Base-by-base conservation (phyloP, 37 sponge, comb jelly and placozoan species). In the Axinella damicornis region DNA sequence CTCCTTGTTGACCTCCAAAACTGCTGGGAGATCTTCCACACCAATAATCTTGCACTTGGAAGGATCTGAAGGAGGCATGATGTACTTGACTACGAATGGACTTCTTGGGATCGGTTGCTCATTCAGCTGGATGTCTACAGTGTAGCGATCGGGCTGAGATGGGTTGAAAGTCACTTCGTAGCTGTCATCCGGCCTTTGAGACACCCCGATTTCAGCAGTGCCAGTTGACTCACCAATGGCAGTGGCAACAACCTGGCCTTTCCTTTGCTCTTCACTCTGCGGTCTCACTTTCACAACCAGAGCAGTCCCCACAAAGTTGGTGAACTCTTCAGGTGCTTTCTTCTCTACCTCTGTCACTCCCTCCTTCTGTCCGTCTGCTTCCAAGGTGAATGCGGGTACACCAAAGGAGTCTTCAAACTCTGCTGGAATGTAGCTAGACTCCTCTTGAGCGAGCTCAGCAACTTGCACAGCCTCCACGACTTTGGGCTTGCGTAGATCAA, bases 11-110 rank as follows among this genome's bases (percentile, higher is more conserved):
- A 85, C 85, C 22, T 72, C 63, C 11, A 55, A 39, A 37, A 22
- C 20, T 32, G 28, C 19, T 0, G 76, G 69, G 13, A 75, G 67
- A n/a, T 81, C 78, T 15, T 84, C 82, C 17, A 71, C 36, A 9
- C 57, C 83, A 33, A 64, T 52, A 2, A 90, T 31, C 33, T 55
- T 57, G 60, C 90, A 90, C 61, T 78, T 84, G 40, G 69, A 74
- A 1, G 89, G 34, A 53, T 90, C 85, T 68, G 64, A 60, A 66
- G 36, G 71, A 80, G 63, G 74, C 80, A 52, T 56, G 13, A 65
- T 33, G 69, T 81, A 85, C 37, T 86, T 81, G 74, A 91, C 82
- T 22, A 73, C 53, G 74, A 83, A 91, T 0, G 92, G 92, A 53
- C 73, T 80, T 6, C 83, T 57, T 13, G 83, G 74, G 22, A 91